Conservation (phyloP, 2,113 vertebrate genomes). For the Labeo catla region DNA sequence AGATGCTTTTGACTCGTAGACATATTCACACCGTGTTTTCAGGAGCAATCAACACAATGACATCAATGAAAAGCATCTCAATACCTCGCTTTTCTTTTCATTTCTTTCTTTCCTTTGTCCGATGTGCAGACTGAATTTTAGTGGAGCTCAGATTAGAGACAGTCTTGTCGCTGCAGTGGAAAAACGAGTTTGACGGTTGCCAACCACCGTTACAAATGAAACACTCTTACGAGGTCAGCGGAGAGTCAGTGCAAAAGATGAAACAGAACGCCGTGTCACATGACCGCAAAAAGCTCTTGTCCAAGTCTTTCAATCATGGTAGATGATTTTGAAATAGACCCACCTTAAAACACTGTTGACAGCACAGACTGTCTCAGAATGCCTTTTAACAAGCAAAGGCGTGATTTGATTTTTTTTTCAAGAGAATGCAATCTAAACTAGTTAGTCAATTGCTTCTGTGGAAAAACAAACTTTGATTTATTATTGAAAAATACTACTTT, state of each 20-base stretch:
- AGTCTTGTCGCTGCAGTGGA: slow-evolving; percentile 45
- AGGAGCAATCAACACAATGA: slow-evolving; percentile 44
- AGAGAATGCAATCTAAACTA: slow-evolving; percentile 1
- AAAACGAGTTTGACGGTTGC: slow-evolving; percentile 54
- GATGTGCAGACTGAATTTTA: slow-evolving; percentile 17
- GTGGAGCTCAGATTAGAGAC: slow-evolving; percentile 39
- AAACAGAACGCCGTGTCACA: slow-evolving; percentile 3
- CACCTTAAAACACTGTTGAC: slow-evolving; percentile 19
- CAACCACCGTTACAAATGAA: slow-evolving; percentile 41
- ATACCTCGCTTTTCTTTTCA: slow-evolving; percentile 41
- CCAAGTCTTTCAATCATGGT: slow-evolving; percentile 26
- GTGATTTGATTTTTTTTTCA: neutral
- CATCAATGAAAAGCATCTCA: slow-evolving; percentile 57
- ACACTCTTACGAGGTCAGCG: slow-evolving; percentile 41
- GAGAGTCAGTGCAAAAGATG: slow-evolving; percentile 37
- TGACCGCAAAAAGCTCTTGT: slow-evolving; percentile 3
- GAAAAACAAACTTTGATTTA: neutral
- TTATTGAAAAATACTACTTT: slow-evolving; percentile 1
- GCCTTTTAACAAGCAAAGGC: slow-evolving; percentile 5
- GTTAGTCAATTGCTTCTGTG: neutral
- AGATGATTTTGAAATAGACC: slow-evolving; percentile 3
- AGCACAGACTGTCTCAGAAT: neutral
- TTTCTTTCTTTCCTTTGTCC: slow-evolving; percentile 36
- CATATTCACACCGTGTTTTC: slow-evolving; percentile 36
- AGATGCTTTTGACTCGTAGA: slow-evolving; percentile 58